These are phyloP conservation scores for Theocolax elegans DNA, from an alignment of 1,140 invertebrate genomes.

Conservation along the genomic window DNA sequence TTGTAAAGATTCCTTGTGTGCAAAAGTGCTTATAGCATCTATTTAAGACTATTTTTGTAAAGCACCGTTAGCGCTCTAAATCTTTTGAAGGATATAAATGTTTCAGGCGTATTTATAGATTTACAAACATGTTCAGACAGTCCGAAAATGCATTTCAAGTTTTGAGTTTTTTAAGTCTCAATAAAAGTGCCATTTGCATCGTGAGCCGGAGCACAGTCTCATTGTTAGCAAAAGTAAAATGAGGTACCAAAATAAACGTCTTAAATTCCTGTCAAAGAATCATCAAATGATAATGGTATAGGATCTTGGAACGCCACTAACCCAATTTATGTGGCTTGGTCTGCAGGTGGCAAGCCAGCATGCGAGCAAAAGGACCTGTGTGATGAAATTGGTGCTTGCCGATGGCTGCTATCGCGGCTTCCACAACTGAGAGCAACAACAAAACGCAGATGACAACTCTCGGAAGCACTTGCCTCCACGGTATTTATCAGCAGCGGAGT, in stretches of 20 bases:
- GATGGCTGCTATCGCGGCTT: slow-evolving; percentile 37
- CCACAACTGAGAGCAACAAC: slow-evolving; percentile 39
- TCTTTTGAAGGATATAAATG: slow-evolving; percentile 30
- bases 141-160: slow-evolving; percentile 38
- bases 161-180: slow-evolving; percentile 33
- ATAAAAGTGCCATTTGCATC: slow-evolving; percentile 42
- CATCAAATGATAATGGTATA: slow-evolving; percentile 40
- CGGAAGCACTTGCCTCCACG: slow-evolving; percentile 64
- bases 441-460: slow-evolving; percentile 37
- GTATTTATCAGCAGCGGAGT: slow-evolving; percentile 68
- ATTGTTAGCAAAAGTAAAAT: slow-evolving; percentile 39
- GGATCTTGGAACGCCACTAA: slow-evolving; percentile 62
- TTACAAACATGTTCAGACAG: slow-evolving; percentile 25
- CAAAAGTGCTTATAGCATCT: slow-evolving; percentile 29
- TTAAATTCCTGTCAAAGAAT: slow-evolving; percentile 40
- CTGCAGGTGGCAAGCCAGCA: slow-evolving; percentile 68
- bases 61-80: slow-evolving; percentile 16
- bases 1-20: slow-evolving; percentile 20
- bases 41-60: slow-evolving; percentile 28
- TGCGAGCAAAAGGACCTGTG: slow-evolving; percentile 50
- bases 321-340: slow-evolving; percentile 70
- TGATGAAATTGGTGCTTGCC: slow-evolving; percentile 38
- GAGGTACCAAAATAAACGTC: slow-evolving; percentile 41
- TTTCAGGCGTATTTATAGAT: slow-evolving; percentile 34
- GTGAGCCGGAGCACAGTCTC: slow-evolving; percentile 40